Percentiles rank a stretch among this genome's conserved stretches.
Evolutionary conservation across 2,888 invertebrate species (phyloP).

Genomic region (Gastracanthus pulcherrimus): DNA sequence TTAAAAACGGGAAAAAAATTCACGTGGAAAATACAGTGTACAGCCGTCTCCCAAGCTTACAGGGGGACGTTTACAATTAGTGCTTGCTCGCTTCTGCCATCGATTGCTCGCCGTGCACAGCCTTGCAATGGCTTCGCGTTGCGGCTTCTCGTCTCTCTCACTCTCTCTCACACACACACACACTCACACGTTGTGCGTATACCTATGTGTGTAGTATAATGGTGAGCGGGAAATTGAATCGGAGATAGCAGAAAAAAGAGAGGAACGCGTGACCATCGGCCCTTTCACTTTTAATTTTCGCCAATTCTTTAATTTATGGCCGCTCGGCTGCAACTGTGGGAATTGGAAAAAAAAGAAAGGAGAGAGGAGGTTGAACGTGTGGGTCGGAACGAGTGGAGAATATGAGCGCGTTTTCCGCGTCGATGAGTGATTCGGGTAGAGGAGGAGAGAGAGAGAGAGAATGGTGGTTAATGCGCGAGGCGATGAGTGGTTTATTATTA

Average conservation of each 20-base stretch:
- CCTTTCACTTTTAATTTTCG: slow-evolving; percentile 28
- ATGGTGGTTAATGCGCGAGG: neutral
- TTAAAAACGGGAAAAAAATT: too few relatives aligned
- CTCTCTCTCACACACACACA: too few relatives aligned
- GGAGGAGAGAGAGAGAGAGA: neutral
- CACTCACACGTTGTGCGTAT: neutral
- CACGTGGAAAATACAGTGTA: neutral
- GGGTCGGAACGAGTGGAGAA: neutral
- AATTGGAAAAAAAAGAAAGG: neutral
- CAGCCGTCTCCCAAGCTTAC: neutral
- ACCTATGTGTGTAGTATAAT: neutral
- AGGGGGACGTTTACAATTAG: slow-evolving; percentile 17
- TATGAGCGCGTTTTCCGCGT: neutral
- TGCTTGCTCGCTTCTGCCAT: neutral
- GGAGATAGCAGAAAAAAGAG: neutral
- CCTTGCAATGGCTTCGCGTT: slow-evolving; percentile 21
- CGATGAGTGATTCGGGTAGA: neutral
- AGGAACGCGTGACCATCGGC: neutral
- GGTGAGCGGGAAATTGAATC: slow-evolving; percentile 25
- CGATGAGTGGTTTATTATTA: too few relatives aligned
- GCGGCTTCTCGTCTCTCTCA: too few relatives aligned
- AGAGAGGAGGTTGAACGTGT: neutral
- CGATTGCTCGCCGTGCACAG: slow-evolving; percentile 20
- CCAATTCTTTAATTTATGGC: slow-evolving; percentile 27
- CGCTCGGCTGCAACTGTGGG: neutral